Percentiles rank a stretch among this genome's conserved stretches.
Evolutionary conservation across 2,797 vertebrate genomes (phyloP).

Genomic region (Hylomyscus alleni): DNA sequence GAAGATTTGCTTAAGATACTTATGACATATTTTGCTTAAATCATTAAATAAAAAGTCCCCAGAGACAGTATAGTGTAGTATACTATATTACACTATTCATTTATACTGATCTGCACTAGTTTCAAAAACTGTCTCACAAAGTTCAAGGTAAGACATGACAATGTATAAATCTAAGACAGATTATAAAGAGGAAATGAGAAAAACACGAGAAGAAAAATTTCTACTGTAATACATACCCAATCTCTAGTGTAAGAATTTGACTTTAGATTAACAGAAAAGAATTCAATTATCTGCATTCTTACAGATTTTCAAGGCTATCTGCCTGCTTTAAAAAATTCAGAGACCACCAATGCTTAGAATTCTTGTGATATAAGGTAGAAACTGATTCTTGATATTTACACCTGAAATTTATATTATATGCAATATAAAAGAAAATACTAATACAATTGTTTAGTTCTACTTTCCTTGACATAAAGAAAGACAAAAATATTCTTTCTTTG

Average conservation of each 20-base stretch:
- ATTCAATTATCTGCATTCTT: constrained; percentile 48
- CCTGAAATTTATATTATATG: constrained; percentile 51
- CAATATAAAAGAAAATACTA: constrained; percentile 50
- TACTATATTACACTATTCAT: not conserved
- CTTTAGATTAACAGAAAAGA: constrained; percentile 16
- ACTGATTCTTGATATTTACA: constrained; percentile 50
- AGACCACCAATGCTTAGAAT: constrained; percentile 59
- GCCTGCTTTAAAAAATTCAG: constrained; percentile 55
- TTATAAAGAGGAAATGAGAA: constrained; percentile 1
- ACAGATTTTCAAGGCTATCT: constrained; percentile 51
- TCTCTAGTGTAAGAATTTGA: constrained; percentile 1
- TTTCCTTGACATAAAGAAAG: constrained; percentile 62
- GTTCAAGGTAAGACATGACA: not conserved
- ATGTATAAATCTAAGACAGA: constrained; percentile 51
- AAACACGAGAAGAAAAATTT: constrained; percentile 57
- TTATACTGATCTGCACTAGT: constrained; percentile 32
- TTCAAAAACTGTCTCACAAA: constrained; percentile 54
- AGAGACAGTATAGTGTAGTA: constrained; percentile 44
- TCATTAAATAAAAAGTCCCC: constrained; percentile 37
- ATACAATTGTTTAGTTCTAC: constrained; percentile 35
- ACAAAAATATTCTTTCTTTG: constrained; percentile 54
- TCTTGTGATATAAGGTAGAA: constrained; percentile 48
- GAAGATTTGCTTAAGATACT: constrained; percentile 60
- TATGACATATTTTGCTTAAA: constrained; percentile 50
- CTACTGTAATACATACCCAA: constrained; percentile 27